These are phyloP conservation scores for Nephrotoma guestfalica DNA, from an alignment of 2,888 invertebrate genomes.

Conservation along the genomic window DNA sequence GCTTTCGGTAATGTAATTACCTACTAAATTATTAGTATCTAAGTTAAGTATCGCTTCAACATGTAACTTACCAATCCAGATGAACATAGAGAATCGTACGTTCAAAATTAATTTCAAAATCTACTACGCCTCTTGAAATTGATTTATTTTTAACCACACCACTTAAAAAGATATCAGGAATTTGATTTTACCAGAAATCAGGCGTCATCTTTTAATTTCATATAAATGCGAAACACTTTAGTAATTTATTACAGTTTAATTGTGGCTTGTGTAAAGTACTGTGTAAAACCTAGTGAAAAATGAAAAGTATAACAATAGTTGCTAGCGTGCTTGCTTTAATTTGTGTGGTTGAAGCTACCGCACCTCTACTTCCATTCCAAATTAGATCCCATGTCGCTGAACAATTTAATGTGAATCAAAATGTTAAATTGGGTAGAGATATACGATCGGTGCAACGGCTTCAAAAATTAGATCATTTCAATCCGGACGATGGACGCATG, in stretches of 20 bases:
- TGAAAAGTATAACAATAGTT: background rate
- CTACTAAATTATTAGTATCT: no score
- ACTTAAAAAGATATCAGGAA: no score
- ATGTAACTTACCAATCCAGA: no score
- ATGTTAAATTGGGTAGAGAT: background rate
- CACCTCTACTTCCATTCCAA: background rate
- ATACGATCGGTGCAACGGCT: background rate
- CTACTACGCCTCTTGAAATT: background rate
- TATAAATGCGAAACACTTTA: background rate
- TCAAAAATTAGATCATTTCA: background rate
- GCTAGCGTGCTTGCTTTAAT: background rate
- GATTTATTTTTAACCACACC: background rate
- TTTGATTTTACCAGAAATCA: background rate
- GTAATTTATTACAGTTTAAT: background rate
- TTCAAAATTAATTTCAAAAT: background rate
- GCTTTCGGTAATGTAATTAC: no score
- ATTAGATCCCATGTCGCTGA: background rate
- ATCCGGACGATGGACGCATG: background rate
- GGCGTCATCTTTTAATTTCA: background rate
- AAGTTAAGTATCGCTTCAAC: no score
- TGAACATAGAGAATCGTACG: no score
- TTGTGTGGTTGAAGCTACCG: background rate
- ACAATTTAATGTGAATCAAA: background rate
- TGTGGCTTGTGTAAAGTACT: background rate
- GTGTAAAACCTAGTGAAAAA: background rate